Conservation (phyloP, 1,140 invertebrate species). For the Drosophila neocordata region DNA sequence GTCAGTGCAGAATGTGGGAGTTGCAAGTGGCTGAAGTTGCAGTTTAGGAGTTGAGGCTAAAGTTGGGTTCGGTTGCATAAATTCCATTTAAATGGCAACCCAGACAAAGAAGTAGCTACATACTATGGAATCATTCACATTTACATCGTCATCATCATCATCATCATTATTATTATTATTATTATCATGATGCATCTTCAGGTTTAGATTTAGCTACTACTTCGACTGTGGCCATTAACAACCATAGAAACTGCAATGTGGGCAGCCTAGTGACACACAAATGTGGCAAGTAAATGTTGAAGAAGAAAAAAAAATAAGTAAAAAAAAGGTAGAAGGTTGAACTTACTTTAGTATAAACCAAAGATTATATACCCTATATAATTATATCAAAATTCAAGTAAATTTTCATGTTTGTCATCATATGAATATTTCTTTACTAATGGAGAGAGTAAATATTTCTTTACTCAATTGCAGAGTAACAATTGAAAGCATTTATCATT, state of each 20-base stretch:
- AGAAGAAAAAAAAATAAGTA: constrained; percentile 7
- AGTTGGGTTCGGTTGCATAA: constrained; percentile 66
- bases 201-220: constrained; percentile 28
- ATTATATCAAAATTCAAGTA: no score
- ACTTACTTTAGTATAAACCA: background rate
- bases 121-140: constrained; percentile 11
- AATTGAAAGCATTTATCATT: no score
- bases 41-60: constrained; percentile 12
- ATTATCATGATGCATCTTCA: constrained; percentile 52
- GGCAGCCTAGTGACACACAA: constrained; percentile 76
- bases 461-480: no score
- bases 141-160: constrained; percentile 13
- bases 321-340: background rate
- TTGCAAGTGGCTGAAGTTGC: constrained; percentile 7
- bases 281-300: constrained; percentile 52
- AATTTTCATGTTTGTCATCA: no score
- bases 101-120: constrained; percentile 33
- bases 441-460: no score
- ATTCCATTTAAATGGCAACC: constrained; percentile 78
- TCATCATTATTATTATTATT: constrained; percentile 33
- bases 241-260: constrained; percentile 67
- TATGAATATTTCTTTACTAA: no score
- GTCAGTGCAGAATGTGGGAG: constrained; percentile 23
- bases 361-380: constrained; percentile 10
- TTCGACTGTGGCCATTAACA: constrained; percentile 58